Conservation (phyloP, 2,113 vertebrate species). For the Hipposideros armiger region DNA sequence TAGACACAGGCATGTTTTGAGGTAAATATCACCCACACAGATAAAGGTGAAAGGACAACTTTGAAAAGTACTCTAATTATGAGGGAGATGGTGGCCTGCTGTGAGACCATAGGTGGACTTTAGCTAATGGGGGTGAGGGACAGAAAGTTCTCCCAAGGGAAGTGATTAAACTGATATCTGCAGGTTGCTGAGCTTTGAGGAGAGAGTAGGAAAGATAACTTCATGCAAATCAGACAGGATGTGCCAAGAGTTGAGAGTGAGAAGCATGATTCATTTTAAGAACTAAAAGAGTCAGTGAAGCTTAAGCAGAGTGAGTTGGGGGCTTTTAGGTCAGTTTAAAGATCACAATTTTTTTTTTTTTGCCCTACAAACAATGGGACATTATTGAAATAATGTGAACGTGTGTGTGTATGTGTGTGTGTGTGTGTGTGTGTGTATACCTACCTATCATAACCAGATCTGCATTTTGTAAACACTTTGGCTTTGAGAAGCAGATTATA, state of each 20-base stretch:
- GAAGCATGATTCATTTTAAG: accelerated
- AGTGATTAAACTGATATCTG: neutral
- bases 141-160: neutral
- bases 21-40: accelerated
- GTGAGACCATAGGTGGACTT: neutral
- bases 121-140: neutral
- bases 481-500: neutral
- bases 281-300: neutral
- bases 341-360: neutral
- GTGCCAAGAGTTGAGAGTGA: neutral
- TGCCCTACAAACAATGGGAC: neutral
- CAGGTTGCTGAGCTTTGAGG: neutral
- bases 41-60: neutral
- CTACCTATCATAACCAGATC: neutral
- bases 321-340: neutral
- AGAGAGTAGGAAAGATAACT: neutral
- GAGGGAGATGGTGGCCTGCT: neutral
- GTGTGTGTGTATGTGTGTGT: neutral
- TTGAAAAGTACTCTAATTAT: neutral
- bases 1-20: neutral
- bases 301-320: neutral
- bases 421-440: neutral
- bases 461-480: neutral
- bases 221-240: neutral
- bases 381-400: neutral